Evolutionary conservation across 1,140 invertebrate species (phyloP), one percentile per base, ranked within the genome.

Genomic region (Temnothorax nylanderi): DNA sequence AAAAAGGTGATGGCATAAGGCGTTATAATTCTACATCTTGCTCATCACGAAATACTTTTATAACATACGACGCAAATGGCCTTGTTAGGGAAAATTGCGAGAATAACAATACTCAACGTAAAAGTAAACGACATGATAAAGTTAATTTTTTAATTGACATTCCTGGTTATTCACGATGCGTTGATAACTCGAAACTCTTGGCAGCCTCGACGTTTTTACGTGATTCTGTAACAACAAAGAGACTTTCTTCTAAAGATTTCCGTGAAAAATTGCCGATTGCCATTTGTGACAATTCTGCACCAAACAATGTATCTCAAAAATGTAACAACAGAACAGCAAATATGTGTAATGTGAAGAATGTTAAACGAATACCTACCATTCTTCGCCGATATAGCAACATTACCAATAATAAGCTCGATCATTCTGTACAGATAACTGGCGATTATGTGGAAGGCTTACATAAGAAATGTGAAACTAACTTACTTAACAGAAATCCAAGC

Each of bases 321-420:
- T 32, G 8, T 18, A 26, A 60, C 16, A 18, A 26, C 11, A 11
- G 1, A 54, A 16, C 32, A 37, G 2, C n/a, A 49, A 67, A 67
- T 26, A 32, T 37, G 8, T 16, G 13, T 44, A 37, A 51, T 1
- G 13, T 18, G 2, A 69, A 80, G 32, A 80, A 80, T 37, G 13
- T 67, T 37, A 67, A 69, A 54, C 77, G 47, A 67, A 16, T 60
- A 76, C 47, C 77, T 69, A 21, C 34, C 11, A 80, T 80, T 1
- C 16, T 47, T n/a, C 62, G 13, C 51, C 60, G 44, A 80, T 37
- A 21, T 80, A 26, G 6, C 8, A 10, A 67, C n/a, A 1, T 37
- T 10, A 6, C 18, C 2, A 3, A 16, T 67, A 67, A 21, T 13
- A 80, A 69, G 11, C 2, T 4, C 7, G 37, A 21, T 80, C 11